A percentile compares a stretch with the other conserved stretches of the same genome.
These are phyloP conservation scores for Syngnathus rostellatus DNA, from an alignment of 2,797 vertebrate species.

Conservation along the genomic window DNA sequence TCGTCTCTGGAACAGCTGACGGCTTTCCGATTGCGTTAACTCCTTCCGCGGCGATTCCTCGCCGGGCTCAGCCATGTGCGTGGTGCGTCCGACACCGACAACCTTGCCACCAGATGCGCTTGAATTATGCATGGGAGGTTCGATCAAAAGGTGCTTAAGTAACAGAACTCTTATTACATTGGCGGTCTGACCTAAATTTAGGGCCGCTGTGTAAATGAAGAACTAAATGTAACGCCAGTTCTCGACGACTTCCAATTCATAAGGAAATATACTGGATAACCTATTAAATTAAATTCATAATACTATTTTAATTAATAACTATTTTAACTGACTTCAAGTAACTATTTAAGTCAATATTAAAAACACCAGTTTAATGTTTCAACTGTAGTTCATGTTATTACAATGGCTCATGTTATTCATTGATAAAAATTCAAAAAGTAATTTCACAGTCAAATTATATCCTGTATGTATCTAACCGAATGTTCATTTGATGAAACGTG, in stretches of 20 bases:
- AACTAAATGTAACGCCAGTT: constrained; percentile 38
- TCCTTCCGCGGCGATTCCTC: constrained; percentile 36
- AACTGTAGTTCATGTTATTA: not conserved
- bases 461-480: not conserved
- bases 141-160: constrained; percentile 68
- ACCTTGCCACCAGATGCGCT: constrained; percentile 65
- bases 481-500: not conserved
- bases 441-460: not conserved
- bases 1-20: constrained; percentile 27
- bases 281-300: not conserved
- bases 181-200: constrained; percentile 64
- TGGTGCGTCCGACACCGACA: constrained; percentile 56
- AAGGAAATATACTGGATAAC: constrained; percentile 14
- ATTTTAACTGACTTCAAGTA: too few relatives aligned
- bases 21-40: constrained; percentile 44
- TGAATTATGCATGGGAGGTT: constrained; percentile 68
- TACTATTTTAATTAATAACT: too few relatives aligned
- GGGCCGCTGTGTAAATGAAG: constrained; percentile 46
- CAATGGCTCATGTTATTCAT: not conserved
- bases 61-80: constrained; percentile 54
- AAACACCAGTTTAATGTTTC: not conserved
- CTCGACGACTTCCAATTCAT: constrained; percentile 29
- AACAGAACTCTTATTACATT: constrained; percentile 58
- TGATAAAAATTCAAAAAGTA: not conserved
- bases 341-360: not conserved